These are phyloP conservation scores for Rhinatrema bivittatum DNA, from an alignment of 2,797 vertebrate genomes.

Conservation along the genomic window DNA sequence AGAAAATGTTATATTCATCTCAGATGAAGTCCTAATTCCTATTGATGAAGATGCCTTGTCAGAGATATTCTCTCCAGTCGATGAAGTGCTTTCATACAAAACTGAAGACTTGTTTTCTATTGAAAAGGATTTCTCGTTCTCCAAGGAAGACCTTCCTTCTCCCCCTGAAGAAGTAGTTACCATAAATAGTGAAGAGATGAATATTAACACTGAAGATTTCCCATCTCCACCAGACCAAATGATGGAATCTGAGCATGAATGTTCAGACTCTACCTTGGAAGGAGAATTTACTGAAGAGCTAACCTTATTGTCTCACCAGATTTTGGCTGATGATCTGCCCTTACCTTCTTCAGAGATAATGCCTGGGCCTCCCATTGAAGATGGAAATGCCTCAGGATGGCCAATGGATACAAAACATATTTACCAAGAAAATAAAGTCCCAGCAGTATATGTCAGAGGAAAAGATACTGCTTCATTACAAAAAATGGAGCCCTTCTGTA, in stretches of 20 bases:
- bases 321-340: slow-evolving; percentile 1
- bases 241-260: background rate
- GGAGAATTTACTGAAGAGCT: slow-evolving; percentile 38
- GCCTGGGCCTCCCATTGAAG: background rate
- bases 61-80: slow-evolving; percentile 52
- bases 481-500: background rate
- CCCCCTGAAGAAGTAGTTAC: slow-evolving; percentile 31
- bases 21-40: background rate
- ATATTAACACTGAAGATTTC: slow-evolving; percentile 31
- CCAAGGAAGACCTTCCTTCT: slow-evolving; percentile 23
- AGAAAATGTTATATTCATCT: background rate
- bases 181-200: slow-evolving; percentile 26
- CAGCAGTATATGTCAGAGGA: background rate
- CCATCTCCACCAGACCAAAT: slow-evolving; percentile 35
- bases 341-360: background rate
- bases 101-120: slow-evolving; percentile 46
- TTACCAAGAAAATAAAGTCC: background rate
- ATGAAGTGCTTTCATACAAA: slow-evolving; percentile 54
- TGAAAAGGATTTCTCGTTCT: slow-evolving; percentile 22
- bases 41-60: slow-evolving; percentile 6
- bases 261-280: slow-evolving; percentile 1
- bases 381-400: background rate
- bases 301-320: slow-evolving; percentile 30
- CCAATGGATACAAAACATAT: background rate
- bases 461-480: background rate